Evolutionary conservation across 1,140 invertebrate species (phyloP).

Genomic region (Kradibia gibbosae): DNA sequence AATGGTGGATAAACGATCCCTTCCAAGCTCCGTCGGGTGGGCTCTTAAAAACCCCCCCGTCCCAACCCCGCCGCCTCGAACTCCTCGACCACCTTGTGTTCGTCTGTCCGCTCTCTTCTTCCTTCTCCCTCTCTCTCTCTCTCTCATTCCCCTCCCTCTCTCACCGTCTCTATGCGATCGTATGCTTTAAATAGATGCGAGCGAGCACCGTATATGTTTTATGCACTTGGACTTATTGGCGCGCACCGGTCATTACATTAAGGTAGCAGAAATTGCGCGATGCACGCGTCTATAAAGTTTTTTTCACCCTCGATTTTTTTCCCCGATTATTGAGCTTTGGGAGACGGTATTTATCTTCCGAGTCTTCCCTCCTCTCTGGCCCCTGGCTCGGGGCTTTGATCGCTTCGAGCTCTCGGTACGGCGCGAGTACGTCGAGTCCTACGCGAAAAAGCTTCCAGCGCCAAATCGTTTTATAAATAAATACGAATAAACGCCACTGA

Average conservation of each 20-base stretch:
- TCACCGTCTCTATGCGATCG: not conserved
- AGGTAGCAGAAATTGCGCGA: slow-evolving; percentile 29
- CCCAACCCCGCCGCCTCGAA: not conserved
- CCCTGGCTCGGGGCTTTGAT: not conserved
- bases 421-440: not conserved
- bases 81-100: no score
- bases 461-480: not conserved
- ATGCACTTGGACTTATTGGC: slow-evolving; percentile 23
- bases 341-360: not conserved
- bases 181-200: slow-evolving; percentile 33
- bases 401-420: not conserved
- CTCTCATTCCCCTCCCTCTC: not conserved
- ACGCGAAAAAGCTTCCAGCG: not conserved
- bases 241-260: slow-evolving; percentile 23
- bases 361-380: not conserved
- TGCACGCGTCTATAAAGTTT: slow-evolving; percentile 24
- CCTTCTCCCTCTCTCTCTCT: not conserved
- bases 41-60: not conserved
- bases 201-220: slow-evolving; percentile 23
- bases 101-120: not conserved
- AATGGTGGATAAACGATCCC: slow-evolving; percentile 66
- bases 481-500: not conserved
- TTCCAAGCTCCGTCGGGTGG: slow-evolving; percentile 17
- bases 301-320: not conserved
- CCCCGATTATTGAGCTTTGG: not conserved